Evolutionary conservation across 2,888 invertebrate species (phyloP), one percentile per base, ranked within the genome.

Genomic region (Caenorhabditis wallacei): DNA sequence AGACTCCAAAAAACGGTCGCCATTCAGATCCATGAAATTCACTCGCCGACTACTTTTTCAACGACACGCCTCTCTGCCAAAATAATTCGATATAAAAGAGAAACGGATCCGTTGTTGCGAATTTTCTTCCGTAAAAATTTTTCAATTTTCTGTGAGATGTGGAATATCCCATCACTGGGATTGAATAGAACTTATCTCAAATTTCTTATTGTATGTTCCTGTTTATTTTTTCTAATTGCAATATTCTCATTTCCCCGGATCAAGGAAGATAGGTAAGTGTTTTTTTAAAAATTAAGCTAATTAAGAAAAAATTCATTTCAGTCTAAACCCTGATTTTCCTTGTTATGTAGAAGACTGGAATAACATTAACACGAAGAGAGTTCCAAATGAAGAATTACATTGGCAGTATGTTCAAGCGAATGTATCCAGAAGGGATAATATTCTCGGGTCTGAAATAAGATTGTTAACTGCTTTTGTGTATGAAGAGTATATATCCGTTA

Each of bases 341-440:
- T 78, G 78, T 40, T 37, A 46, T 37, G 43, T 70, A 0, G 78
- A 78, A 70, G 18, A 43, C 5, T 78, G 78, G 78, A 78, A 78
- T 30, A 18, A 22, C 30, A 35, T 63, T 11, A 30, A 68, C 5
- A 70, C 37, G 0, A 4, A 63, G 11, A 16, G 3, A n/a, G 30
- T 78, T 0, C 69, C 78, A 24, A 43, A 46, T 13, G 63, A 70
- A 13, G 54, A 70, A 4, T 13, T 70, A 0, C 78, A 78, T 56
- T n/a, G 40, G 18, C 24, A 70, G 18, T 78, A 70, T 70, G 61
- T 63, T 20, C 43, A 22, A 7, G 20, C 37, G 22, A 78, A 78
- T 10, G 46, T 35, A 8, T 70, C 70, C 0, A 24, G 78, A 16
- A 26, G 78, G 11, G 78, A 78, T 46, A 78, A 78, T 43, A 70